phyloP scores from a whole-genome alignment of 2,113 vertebrate genomes.

The Pangasianodon gigas region DNA sequence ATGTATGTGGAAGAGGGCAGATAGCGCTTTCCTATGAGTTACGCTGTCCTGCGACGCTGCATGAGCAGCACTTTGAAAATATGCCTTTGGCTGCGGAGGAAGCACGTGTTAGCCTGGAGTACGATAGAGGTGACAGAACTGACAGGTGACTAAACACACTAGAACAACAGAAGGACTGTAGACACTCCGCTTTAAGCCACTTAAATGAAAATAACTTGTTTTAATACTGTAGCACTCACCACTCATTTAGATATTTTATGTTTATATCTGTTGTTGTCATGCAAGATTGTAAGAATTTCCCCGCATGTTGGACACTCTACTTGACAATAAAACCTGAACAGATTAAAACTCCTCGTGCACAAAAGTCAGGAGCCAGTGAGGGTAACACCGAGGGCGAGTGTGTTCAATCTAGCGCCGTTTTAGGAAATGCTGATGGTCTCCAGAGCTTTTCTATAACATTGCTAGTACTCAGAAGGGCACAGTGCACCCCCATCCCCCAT shows the following conservation, averaged over 20 bases:
- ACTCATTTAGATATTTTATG: background rate
- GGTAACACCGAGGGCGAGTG: background rate
- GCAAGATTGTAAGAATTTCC: background rate
- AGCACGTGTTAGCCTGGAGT: too few species aligned
- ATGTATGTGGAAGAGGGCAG: background rate
- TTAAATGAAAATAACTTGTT: background rate
- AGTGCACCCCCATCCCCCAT: slow-evolving; percentile 54
- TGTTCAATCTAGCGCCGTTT: background rate
- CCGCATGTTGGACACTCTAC: too few species aligned
- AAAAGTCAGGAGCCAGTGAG: background rate
- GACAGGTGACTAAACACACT: too few species aligned
- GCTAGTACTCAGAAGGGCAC: slow-evolving; percentile 50
- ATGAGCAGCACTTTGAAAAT: background rate
- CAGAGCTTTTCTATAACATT: slow-evolving; percentile 47
- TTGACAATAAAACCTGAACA: background rate
- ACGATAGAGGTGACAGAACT: too few species aligned
- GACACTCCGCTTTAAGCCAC: too few species aligned
- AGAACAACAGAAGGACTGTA: too few species aligned
- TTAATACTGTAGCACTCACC: background rate
- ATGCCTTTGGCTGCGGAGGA: background rate
- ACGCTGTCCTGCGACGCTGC: background rate
- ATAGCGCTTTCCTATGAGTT: background rate
- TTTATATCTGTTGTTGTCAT: background rate
- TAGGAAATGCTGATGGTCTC: slow-evolving; percentile 26
- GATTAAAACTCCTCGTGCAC: background rate